Evolutionary conservation across 2,888 invertebrate genomes (phyloP).

Genomic region (Drosophila recens): DNA sequence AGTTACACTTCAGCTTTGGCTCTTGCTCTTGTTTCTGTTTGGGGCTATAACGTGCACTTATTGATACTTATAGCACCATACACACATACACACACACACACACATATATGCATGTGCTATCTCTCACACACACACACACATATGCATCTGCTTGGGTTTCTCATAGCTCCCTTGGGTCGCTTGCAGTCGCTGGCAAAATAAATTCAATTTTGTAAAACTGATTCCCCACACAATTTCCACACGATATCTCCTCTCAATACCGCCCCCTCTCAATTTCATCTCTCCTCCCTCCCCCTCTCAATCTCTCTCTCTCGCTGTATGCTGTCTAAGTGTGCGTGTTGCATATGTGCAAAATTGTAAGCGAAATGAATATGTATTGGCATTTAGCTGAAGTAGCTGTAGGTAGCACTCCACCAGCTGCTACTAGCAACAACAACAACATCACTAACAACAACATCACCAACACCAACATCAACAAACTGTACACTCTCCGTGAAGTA

Average conservation of each 20-base stretch:
- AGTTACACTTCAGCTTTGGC: constrained; percentile 71
- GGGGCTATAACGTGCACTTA: constrained; percentile 69
- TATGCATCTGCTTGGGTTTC: constrained; percentile 48
- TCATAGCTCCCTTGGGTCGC: constrained; percentile 64
- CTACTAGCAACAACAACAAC: constrained; percentile 31
- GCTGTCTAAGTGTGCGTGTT: constrained; percentile 52
- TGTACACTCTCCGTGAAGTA: constrained; percentile 52
- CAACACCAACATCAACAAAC: constrained; percentile 32
- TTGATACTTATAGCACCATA: constrained; percentile 77
- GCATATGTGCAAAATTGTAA: constrained; percentile 79
- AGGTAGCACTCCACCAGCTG: constrained; percentile 55
- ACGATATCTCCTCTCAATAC: constrained; percentile 25
- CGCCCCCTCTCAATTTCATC: constrained; percentile 1
- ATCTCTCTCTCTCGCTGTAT: constrained; percentile 13
- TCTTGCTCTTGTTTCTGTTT: constrained; percentile 30
- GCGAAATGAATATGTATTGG: constrained; percentile 79
- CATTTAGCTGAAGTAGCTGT: constrained; percentile 75
- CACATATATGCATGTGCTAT: too few species aligned
- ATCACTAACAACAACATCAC: constrained; percentile 21
- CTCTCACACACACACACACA: constrained; percentile 14
- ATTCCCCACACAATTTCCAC: constrained; percentile 79
- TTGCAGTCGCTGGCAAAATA: constrained; percentile 74
- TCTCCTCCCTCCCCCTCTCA: constrained; percentile 10
- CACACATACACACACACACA: constrained; percentile 28
- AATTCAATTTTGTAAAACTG: constrained; percentile 80